These are phyloP conservation scores for Gila robusta DNA, from an alignment of 2,797 vertebrate genomes.

Conservation along the genomic window DNA sequence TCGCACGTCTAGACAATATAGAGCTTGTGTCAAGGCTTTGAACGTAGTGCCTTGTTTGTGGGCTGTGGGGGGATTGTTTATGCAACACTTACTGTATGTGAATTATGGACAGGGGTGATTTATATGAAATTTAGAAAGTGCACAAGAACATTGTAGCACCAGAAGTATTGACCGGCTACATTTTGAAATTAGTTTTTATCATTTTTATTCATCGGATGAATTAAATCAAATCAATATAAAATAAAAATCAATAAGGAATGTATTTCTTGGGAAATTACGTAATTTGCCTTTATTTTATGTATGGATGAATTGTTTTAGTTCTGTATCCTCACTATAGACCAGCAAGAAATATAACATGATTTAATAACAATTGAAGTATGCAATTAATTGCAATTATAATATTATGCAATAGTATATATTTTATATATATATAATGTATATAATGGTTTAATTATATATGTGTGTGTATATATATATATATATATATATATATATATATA, in stretches of 20 bases:
- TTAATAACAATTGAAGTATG: background rate
- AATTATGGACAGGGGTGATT: constrained; percentile 63
- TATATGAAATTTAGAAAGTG: constrained; percentile 51
- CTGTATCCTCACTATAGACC: background rate
- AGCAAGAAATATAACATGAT: background rate
- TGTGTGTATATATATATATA: too few species aligned
- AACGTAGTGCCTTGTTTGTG: constrained; percentile 17
- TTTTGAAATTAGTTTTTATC: constrained; percentile 68
- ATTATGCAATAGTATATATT: background rate
- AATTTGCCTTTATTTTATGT: constrained; percentile 40
- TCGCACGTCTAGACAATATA: constrained; percentile 13
- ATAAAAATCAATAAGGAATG: constrained; percentile 62
- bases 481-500: too few species aligned
- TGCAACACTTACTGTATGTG: constrained; percentile 38
- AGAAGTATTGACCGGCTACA: constrained; percentile 60
- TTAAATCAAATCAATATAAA: constrained; percentile 62
- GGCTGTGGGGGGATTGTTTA: constrained; percentile 21
- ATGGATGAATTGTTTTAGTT: background rate
- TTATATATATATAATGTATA: background rate
- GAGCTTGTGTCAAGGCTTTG: constrained; percentile 25
- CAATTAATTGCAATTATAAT: background rate
- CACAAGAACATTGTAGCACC: constrained; percentile 66
- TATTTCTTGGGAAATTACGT: constrained; percentile 44
- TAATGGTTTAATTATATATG: too few species aligned
- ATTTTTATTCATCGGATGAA: constrained; percentile 73